Conservation (phyloP, 1,140 invertebrate species). For the Proctacanthus coquilletti region DNA sequence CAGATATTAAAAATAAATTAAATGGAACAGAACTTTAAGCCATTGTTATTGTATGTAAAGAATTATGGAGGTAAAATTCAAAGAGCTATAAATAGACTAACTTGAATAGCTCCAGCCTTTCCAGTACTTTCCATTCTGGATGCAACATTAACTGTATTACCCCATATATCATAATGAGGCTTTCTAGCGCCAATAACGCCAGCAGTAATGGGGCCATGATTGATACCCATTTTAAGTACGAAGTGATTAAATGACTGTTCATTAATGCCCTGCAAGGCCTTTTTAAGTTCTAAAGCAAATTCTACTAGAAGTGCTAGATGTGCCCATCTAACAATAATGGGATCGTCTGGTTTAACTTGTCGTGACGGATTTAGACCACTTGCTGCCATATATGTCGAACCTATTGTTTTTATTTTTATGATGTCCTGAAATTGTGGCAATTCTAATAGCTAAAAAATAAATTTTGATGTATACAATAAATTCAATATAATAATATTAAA, state of each 20-base stretch:
- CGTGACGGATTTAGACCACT: conserved; percentile 69
- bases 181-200: conserved; percentile 89
- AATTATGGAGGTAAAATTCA: not conserved
- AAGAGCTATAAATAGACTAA: conserved; percentile 34
- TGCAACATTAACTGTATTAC: conserved; percentile 91
- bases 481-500: conserved; percentile 13
- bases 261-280: conserved; percentile 77
- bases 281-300: conserved; percentile 79
- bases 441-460: conserved; percentile 56
- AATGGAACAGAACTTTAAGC: no score
- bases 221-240: conserved; percentile 87
- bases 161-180: conserved; percentile 89
- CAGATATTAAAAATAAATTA: no score
- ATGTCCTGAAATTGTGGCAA: conserved; percentile 72
- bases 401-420: conserved; percentile 96
- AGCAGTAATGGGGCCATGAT: conserved; percentile 87
- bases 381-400: conserved; percentile 95
- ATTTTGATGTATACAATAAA: no score
- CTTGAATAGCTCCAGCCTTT: conserved; percentile 87
- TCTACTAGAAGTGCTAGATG: conserved; percentile 74
- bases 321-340: conserved; percentile 58
- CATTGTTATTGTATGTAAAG: not conserved
- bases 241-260: conserved; percentile 94
- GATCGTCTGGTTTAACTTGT: conserved; percentile 51
- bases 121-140: conserved; percentile 94